Evolutionary conservation across 35 echinoderm and acorn worm genomes (phyloP), one percentile per base, ranked within the genome.

Genomic region (Lytechinus pictus): DNA sequence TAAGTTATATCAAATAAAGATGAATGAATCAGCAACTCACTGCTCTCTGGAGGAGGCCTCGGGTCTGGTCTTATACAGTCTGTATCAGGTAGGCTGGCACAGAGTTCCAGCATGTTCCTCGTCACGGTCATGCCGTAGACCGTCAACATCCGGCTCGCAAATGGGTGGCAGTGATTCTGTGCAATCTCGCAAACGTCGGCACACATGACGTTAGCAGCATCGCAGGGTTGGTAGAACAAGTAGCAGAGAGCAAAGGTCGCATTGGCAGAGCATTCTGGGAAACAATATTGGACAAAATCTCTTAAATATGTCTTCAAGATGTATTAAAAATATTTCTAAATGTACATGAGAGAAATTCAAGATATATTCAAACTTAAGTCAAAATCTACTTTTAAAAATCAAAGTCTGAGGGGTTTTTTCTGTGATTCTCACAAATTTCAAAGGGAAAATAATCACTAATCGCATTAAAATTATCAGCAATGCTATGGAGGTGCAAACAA

Each of bases 151-250:
- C 95, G 86, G 21, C 21, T 52, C 54, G 92, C 89, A 94, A 90
- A 96, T 1, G 94, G n/a, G 12, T 28, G 54, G 28, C 96, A 96
- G 86, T 94, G 61, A 12, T 66, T 60, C 57, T 95, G 86, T 4
- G 89, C 94, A 86, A 52, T 87, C 10, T 92, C 58, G 52, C 94
- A 96, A 9, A 95, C 94, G 14, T 96, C 96, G 13, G 27, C 9
- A 53, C 96, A 96, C 33, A 96, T 56, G 6, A 61, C 95, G 10
- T 96, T 55, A 5, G 16, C 24, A 13, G 91, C 57, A 11, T 96
- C 96, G 24, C 96, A 96, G 0, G 96, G 96, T 86, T 96, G 94
- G 86, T 95, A 96, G 94, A 96, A 96, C 16, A 91, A 28, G 86
- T 95, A 96, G 53, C 96, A 96, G 21, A 96, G 96, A n/a, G 94